Evolutionary conservation across 2,888 invertebrate genomes (phyloP).

Genomic region (Bellardia bayeri): DNA sequence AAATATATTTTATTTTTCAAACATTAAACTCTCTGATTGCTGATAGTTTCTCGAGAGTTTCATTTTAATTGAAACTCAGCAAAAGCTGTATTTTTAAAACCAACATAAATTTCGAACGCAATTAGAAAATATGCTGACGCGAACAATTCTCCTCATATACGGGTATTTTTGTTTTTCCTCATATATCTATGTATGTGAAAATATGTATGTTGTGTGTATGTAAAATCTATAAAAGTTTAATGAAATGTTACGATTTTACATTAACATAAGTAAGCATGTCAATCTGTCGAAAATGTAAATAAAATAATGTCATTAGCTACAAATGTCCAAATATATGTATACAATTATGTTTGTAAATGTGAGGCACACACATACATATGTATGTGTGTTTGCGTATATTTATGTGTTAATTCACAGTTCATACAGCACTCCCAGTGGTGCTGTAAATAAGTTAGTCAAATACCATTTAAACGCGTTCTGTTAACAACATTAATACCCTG

Average conservation of each 20-base stretch:
- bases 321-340: background rate
- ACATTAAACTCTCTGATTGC: no score
- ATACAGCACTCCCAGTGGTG: conserved; percentile 40
- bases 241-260: conserved; percentile 30
- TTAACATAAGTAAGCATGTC: conserved; percentile 38
- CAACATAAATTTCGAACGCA: no score
- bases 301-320: conserved; percentile 7
- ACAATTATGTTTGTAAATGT: background rate
- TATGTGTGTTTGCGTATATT: background rate
- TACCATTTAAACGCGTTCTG: conserved; percentile 47
- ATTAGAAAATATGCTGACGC: no score
- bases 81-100: no score
- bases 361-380: background rate
- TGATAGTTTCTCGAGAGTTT: no score
- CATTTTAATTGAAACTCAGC: no score
- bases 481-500: conserved; percentile 43
- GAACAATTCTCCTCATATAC: no score
- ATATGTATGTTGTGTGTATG: background rate
- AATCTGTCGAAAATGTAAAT: conserved; percentile 35
- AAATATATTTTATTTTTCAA: no score
- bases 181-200: background rate
- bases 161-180: no score
- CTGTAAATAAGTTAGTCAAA: conserved; percentile 61
- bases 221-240: conserved; percentile 28
- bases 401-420: background rate